phyloP scores from a whole-genome alignment of 2,797 vertebrate genomes.

The Thamnophis elegans region DNA sequence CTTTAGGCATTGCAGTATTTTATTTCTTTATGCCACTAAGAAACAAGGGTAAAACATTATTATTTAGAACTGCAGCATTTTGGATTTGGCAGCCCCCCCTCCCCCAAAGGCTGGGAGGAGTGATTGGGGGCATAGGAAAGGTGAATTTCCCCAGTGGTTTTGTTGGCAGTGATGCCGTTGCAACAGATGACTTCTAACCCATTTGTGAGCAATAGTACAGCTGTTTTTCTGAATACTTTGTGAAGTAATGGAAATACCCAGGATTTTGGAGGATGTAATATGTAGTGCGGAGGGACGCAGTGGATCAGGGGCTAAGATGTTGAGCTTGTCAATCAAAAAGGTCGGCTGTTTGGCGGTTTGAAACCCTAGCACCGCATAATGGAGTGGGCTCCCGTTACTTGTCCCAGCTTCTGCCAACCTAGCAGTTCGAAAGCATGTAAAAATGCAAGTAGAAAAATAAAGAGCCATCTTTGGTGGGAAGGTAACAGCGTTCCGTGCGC shows the following conservation, averaged over 20 bases:
- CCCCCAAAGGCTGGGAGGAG: neutral
- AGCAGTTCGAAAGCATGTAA: no score
- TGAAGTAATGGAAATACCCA: neutral
- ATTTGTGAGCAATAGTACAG: neutral
- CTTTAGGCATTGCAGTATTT: neutral
- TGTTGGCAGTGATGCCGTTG: neutral
- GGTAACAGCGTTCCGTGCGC: no score
- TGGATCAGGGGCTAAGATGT: no score
- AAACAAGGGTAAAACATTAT: neutral
- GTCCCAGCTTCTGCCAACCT: no score
- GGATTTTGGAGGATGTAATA: neutral
- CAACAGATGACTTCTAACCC: neutral
- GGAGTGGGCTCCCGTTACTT: no score
- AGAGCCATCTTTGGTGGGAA: no score
- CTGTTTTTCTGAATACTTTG: neutral
- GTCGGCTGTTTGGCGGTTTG: no score
- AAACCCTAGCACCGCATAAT: no score
- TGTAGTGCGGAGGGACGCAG: no score
- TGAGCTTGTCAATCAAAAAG: no score
- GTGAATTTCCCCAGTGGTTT: neutral
- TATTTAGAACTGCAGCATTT: neutral
- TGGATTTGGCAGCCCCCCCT: neutral
- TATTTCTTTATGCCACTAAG: neutral
- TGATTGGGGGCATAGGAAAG: neutral
- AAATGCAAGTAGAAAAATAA: no score